phyloP scores from a whole-genome alignment of 2,888 invertebrate genomes.

The Dicyrtoma fusca region DNA sequence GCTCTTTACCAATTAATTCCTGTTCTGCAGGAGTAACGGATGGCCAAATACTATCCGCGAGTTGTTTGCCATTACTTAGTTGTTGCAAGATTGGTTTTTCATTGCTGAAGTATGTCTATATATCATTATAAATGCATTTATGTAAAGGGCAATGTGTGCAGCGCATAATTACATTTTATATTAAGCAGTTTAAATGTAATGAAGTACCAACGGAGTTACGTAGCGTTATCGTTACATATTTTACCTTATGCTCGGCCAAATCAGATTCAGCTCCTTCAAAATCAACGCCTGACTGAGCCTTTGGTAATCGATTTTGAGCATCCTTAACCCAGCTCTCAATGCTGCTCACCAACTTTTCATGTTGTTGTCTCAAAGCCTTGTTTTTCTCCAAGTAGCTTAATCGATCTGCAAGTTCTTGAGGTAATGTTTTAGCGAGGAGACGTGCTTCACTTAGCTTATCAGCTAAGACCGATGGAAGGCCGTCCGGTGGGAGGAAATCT shows the following conservation, averaged over 20 bases:
- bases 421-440: slow-evolving; percentile 75
- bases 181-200: background rate
- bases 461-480: slow-evolving; percentile 75
- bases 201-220: no score
- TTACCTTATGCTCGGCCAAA: slow-evolving; percentile 80
- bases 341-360: slow-evolving; percentile 74
- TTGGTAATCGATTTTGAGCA: slow-evolving; percentile 75
- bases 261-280: slow-evolving; percentile 81
- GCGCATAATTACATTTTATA: background rate
- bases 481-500: slow-evolving; percentile 73
- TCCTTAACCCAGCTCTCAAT: slow-evolving; percentile 82
- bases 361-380: slow-evolving; percentile 75
- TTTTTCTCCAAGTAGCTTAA: slow-evolving; percentile 78
- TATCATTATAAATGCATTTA: no score
- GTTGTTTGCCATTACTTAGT: slow-evolving; percentile 79
- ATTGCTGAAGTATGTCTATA: slow-evolving; percentile 74
- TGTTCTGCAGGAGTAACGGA: slow-evolving; percentile 79
- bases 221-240: no score
- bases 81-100: slow-evolving; percentile 77
- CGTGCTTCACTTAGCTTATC: slow-evolving; percentile 86
- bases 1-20: slow-evolving; percentile 78
- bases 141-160: no score
- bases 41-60: slow-evolving; percentile 86
- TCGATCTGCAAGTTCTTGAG: slow-evolving; percentile 78
- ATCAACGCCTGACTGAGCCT: slow-evolving; percentile 82